phyloP scores from a whole-genome alignment of 2,888 invertebrate species.

The Tetheella fluctuosa region DNA sequence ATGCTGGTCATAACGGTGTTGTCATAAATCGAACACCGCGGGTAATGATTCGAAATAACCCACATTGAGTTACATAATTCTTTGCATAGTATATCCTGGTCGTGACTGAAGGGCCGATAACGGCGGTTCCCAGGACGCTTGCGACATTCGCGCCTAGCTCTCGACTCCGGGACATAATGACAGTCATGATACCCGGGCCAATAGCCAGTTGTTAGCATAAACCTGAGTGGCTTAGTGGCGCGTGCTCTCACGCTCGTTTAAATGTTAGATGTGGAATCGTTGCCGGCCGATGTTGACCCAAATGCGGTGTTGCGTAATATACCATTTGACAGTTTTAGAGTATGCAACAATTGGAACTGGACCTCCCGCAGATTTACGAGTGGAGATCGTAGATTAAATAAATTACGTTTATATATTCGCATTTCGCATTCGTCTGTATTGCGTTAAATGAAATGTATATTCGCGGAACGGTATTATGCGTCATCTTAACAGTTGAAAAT shows the following conservation, averaged over 20 bases:
- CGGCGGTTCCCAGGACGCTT: constrained; percentile 65
- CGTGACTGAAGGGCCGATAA: constrained; percentile 69
- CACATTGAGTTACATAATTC: constrained; percentile 60
- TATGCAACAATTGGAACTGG: constrained; percentile 10
- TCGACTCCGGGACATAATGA: constrained; percentile 60
- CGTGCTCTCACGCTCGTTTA: constrained; percentile 69
- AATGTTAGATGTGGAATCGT: constrained; percentile 47
- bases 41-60: constrained; percentile 64
- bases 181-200: constrained; percentile 64
- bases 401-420: background rate
- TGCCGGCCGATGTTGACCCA: constrained; percentile 55
- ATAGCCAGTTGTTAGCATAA: constrained; percentile 72
- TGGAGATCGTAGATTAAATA: constrained; percentile 1
- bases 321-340: constrained; percentile 47
- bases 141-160: constrained; percentile 47
- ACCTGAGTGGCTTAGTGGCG: constrained; percentile 31
- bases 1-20: constrained; percentile 28
- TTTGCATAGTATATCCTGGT: constrained; percentile 56
- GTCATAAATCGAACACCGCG: constrained; percentile 66
- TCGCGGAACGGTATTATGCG: background rate
- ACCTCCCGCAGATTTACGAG: constrained; percentile 1
- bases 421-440: background rate
- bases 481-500: background rate
- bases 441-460: background rate
- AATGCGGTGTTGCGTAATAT: constrained; percentile 53